A percentile compares a stretch with the other conserved stretches of the same genome.
Evolutionary conservation across 2,888 invertebrate genomes (phyloP).

Genomic region (Didymodactylos carnosus): DNA sequence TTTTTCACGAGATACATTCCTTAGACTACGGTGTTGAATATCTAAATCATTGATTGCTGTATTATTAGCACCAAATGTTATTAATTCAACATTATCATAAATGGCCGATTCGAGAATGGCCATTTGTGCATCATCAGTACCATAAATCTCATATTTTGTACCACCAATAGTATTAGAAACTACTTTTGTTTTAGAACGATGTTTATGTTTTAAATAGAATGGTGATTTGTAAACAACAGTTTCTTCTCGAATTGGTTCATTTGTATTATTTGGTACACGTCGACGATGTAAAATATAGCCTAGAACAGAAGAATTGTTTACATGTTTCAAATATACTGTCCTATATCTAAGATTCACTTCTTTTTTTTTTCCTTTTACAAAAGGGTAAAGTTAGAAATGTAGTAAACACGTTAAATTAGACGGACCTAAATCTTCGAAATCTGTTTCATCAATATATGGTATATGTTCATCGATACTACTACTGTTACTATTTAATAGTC

Average conservation of each 20-base stretch:
- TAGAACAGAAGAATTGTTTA: too few relatives aligned
- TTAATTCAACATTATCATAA: not conserved
- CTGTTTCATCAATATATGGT: not conserved
- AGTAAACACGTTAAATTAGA: too few relatives aligned
- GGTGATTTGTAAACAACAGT: not conserved
- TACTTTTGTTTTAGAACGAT: not conserved
- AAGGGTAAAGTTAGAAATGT: too few relatives aligned
- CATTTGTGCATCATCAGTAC: not conserved
- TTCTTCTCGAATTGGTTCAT: not conserved
- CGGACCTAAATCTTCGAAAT: slow-evolving; percentile 1
- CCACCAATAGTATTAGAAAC: not conserved
- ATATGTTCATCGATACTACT: not conserved
- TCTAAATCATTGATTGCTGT: not conserved
- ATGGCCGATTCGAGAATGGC: not conserved
- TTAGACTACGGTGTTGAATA: not conserved
- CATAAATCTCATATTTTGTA: not conserved
- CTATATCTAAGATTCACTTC: too few relatives aligned
- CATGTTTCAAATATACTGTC: too few relatives aligned
- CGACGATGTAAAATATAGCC: not conserved
- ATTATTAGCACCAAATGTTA: not conserved
- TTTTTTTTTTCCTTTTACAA: too few relatives aligned
- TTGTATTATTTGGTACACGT: not conserved
- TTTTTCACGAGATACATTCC: not conserved
- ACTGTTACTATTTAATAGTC: not conserved
- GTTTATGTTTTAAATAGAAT: not conserved